These are phyloP conservation scores for Bradypodion ventrale DNA, from an alignment of 2,797 vertebrate genomes.

Conservation along the genomic window DNA sequence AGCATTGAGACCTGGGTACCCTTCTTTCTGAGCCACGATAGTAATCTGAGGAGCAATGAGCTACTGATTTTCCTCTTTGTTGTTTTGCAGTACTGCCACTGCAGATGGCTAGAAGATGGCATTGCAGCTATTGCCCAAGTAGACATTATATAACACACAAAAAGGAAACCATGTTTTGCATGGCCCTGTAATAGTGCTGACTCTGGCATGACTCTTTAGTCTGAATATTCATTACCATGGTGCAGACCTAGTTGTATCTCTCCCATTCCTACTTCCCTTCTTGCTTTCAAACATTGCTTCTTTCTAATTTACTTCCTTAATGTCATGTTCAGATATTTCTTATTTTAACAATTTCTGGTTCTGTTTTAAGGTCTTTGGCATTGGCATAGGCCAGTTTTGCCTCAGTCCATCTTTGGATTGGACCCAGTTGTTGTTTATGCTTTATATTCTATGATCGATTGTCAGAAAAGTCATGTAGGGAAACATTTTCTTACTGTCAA, in stretches of 20 bases:
- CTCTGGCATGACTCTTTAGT: background rate
- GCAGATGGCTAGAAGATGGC: background rate
- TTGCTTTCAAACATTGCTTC: background rate
- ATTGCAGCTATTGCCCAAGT: background rate
- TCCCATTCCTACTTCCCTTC: background rate
- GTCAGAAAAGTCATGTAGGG: background rate
- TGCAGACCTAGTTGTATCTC: background rate
- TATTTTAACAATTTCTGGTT: background rate
- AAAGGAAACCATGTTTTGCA: background rate
- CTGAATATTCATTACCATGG: background rate
- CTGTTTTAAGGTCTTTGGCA: background rate
- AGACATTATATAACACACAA: background rate
- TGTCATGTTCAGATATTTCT: background rate
- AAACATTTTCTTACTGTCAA: background rate
- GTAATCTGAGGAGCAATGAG: background rate
- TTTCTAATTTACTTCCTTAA: background rate
- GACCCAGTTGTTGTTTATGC: background rate
- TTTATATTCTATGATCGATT: background rate
- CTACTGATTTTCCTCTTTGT: background rate
- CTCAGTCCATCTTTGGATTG: background rate
- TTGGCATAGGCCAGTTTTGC: background rate
- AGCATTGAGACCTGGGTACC: background rate
- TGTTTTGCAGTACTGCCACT: background rate
- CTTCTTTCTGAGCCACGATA: background rate
- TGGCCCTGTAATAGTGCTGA: background rate